These are phyloP conservation scores for Etheostoma cragini DNA, from an alignment of 2,113 vertebrate species.

Conservation along the genomic window DNA sequence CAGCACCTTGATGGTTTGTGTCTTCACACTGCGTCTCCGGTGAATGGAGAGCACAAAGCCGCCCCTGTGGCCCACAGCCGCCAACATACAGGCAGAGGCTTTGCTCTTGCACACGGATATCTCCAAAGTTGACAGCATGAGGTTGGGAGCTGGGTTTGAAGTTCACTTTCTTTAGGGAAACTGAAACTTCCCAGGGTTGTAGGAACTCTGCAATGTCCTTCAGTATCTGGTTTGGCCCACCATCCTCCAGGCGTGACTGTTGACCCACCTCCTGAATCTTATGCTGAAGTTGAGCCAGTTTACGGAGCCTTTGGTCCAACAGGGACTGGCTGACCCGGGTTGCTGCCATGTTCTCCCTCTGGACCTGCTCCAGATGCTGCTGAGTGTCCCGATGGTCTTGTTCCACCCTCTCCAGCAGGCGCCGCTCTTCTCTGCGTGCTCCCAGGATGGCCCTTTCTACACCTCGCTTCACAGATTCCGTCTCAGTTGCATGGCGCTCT, in stretches of 20 bases:
- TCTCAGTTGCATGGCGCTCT: conserved; percentile 68
- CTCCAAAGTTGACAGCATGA: conserved; percentile 78
- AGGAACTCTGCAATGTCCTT: conserved; percentile 78
- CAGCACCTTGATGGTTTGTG: conserved; percentile 29
- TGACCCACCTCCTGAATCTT: conserved; percentile 56
- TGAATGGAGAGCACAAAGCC: conserved; percentile 77
- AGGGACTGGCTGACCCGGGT: conserved; percentile 72
- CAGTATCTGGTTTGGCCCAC: conserved; percentile 59
- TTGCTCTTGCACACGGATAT: conserved; percentile 78
- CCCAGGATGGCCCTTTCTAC: conserved; percentile 81
- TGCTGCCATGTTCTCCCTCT: conserved; percentile 78
- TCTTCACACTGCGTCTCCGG: conserved; percentile 58
- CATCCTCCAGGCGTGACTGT: conserved; percentile 37
- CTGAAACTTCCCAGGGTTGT: conserved; percentile 79
- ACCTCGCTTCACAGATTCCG: conserved; percentile 64
- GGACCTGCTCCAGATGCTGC: conserved; percentile 79
- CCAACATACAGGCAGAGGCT: conserved; percentile 69
- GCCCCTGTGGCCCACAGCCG: conserved; percentile 68
- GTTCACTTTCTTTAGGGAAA: conserved; percentile 81
- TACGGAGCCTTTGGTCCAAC: conserved; percentile 74
- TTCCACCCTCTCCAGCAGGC: conserved; percentile 82
- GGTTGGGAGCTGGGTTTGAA: conserved; percentile 82
- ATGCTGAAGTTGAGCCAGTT: conserved; percentile 73
- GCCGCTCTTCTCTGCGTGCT: conserved; percentile 78
- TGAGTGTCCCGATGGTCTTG: conserved; percentile 81